These are phyloP conservation scores for Tethea ocularis DNA, from an alignment of 2,888 invertebrate genomes.

Conservation along the genomic window DNA sequence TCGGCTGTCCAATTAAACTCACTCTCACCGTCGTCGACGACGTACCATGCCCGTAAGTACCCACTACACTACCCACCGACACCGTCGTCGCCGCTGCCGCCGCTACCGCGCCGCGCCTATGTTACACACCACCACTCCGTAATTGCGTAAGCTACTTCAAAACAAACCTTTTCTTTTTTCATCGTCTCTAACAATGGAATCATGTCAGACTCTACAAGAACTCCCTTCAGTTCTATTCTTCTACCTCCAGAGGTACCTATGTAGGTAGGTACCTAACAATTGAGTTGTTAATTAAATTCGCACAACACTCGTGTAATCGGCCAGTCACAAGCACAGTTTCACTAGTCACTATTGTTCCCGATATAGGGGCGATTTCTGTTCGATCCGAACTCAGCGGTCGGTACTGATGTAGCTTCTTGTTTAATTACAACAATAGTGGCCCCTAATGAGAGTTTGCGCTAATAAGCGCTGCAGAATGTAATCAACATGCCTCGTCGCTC, in stretches of 20 bases:
- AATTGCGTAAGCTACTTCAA: constrained; percentile 80
- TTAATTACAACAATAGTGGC: constrained; percentile 84
- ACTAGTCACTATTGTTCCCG: constrained; percentile 42
- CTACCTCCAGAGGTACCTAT: constrained; percentile 52
- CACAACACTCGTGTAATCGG: constrained; percentile 66
- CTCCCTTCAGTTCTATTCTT: constrained; percentile 67
- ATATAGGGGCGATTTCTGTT: constrained; percentile 55
- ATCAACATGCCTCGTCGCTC: constrained; percentile 82
- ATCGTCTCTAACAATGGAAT: constrained; percentile 75
- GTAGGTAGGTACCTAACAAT: too few species aligned
- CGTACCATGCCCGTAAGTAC: constrained; percentile 13
- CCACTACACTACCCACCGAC: constrained; percentile 29
- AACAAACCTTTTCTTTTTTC: constrained; percentile 76
- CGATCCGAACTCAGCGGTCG: constrained; percentile 44
- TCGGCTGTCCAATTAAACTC: constrained; percentile 76
- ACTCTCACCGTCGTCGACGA: constrained; percentile 42
- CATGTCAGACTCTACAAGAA: constrained; percentile 77
- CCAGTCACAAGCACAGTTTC: constrained; percentile 27
- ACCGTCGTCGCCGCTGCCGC: constrained; percentile 34
- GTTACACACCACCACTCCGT: constrained; percentile 61
- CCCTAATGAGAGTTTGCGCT: constrained; percentile 83
- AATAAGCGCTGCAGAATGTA: constrained; percentile 83
- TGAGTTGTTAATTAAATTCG: constrained; percentile 82
- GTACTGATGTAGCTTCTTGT: constrained; percentile 74
- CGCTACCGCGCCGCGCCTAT: constrained; percentile 37